Evolutionary conservation across 2,888 invertebrate genomes (phyloP).

Genomic region (Drosophila anomelani): DNA sequence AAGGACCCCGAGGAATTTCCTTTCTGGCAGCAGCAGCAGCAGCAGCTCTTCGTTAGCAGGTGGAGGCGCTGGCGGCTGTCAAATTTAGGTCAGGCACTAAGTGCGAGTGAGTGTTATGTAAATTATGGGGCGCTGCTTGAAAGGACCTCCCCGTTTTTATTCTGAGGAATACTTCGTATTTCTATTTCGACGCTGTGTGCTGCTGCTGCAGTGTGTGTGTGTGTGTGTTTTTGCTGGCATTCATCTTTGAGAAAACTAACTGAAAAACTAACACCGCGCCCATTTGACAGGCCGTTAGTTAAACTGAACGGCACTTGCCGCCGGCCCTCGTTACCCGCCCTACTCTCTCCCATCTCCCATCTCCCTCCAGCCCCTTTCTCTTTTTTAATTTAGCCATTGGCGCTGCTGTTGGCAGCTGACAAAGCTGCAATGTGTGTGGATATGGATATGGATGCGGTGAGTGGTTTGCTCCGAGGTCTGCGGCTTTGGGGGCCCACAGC

Average conservation of each 20-base stretch:
- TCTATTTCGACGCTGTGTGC: not conserved
- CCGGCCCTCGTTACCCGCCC: slow-evolving; percentile 27
- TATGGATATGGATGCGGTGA: slow-evolving; percentile 31
- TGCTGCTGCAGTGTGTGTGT: slow-evolving; percentile 1
- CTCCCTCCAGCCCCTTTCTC: slow-evolving; percentile 7
- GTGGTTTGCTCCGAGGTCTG: slow-evolving; percentile 11
- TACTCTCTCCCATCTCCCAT: not conserved
- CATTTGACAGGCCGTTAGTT: slow-evolving; percentile 60
- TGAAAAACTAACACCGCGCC: slow-evolving; percentile 61
- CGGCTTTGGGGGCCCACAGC: not conserved
- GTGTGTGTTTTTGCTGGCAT: slow-evolving; percentile 43
- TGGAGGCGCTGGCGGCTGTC: slow-evolving; percentile 29
- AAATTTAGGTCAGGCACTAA: slow-evolving; percentile 78
- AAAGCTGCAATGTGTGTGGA: slow-evolving; percentile 48
- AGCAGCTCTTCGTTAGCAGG: slow-evolving; percentile 25
- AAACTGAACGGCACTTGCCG: slow-evolving; percentile 63
- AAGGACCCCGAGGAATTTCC: slow-evolving; percentile 34
- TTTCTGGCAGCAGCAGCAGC: slow-evolving; percentile 19
- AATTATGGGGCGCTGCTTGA: slow-evolving; percentile 64
- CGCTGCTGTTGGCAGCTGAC: slow-evolving; percentile 68
- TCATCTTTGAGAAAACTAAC: slow-evolving; percentile 60
- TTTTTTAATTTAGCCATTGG: slow-evolving; percentile 63
- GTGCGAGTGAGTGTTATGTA: slow-evolving; percentile 80
- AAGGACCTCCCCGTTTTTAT: slow-evolving; percentile 56
- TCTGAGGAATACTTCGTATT: slow-evolving; percentile 18